phyloP scores from a whole-genome alignment of 2,888 invertebrate species.

The Scrobipalpa costella region DNA sequence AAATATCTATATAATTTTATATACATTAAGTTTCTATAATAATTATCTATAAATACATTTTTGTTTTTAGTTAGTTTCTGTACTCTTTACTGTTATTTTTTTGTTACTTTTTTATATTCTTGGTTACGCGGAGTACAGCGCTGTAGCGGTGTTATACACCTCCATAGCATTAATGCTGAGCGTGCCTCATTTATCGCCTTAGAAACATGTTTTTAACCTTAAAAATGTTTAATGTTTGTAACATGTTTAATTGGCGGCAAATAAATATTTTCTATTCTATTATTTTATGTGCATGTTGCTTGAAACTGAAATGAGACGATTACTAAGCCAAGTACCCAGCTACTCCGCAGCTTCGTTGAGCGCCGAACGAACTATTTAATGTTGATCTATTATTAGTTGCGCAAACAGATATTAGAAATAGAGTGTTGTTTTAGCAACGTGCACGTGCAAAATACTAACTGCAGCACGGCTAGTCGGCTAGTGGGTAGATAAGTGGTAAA shows the following conservation, averaged over 20 bases:
- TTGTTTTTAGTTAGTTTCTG: too few relatives aligned
- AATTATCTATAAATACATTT: too few relatives aligned
- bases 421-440: background rate
- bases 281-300: conserved; percentile 5
- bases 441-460: background rate
- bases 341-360: background rate
- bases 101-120: too few relatives aligned
- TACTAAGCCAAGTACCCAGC: background rate
- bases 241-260: too few relatives aligned
- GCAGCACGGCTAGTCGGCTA: background rate
- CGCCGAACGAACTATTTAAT: background rate
- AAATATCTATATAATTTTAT: too few relatives aligned
- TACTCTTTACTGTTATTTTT: too few relatives aligned
- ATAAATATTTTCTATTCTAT: too few relatives aligned
- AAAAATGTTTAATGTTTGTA: too few relatives aligned
- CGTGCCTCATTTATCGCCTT: too few relatives aligned
- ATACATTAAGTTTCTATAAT: too few relatives aligned
- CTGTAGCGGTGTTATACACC: background rate
- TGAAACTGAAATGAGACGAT: background rate
- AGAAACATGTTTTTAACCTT: too few relatives aligned
- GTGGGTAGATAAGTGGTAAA: background rate
- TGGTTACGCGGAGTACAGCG: background rate
- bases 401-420: conserved; percentile 6
- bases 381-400: conserved; percentile 2
- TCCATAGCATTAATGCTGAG: too few relatives aligned